These are phyloP conservation scores for Gari tellinella DNA, from an alignment of 2,888 invertebrate species.

Conservation along the genomic window DNA sequence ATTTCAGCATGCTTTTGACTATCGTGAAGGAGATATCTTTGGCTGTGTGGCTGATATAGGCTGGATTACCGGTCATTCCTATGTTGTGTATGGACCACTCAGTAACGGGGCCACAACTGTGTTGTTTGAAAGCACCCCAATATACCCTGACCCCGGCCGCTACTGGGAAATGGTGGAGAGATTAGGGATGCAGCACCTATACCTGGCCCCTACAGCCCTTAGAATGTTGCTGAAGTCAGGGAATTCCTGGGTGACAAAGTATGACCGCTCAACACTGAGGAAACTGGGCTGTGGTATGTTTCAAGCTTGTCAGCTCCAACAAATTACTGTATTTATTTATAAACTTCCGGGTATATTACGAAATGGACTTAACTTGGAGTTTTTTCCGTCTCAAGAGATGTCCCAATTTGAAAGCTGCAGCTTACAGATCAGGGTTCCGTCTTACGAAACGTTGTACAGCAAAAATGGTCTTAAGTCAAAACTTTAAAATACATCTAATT, in stretches of 20 bases:
- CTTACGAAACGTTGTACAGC: too few species aligned
- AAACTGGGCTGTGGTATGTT: slow-evolving; percentile 72
- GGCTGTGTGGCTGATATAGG: slow-evolving; percentile 86
- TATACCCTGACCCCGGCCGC: slow-evolving; percentile 85
- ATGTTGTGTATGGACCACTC: slow-evolving; percentile 86
- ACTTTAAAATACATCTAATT: too few species aligned
- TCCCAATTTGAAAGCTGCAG: too few species aligned
- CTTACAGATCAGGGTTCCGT: too few species aligned
- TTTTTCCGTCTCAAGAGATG: too few species aligned
- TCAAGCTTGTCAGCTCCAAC: too few species aligned
- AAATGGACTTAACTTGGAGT: too few species aligned
- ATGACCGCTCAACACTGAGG: slow-evolving; percentile 85
- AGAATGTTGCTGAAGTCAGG: slow-evolving; percentile 85
- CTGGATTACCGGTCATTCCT: slow-evolving; percentile 85
- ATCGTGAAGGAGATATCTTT: slow-evolving; percentile 84
- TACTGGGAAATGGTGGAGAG: slow-evolving; percentile 86
- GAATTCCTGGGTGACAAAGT: slow-evolving; percentile 83
- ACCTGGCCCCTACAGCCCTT: slow-evolving; percentile 86
- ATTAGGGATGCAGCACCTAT: slow-evolving; percentile 85
- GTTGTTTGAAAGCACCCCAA: slow-evolving; percentile 86
- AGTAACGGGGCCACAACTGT: slow-evolving; percentile 85
- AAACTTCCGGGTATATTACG: too few species aligned
- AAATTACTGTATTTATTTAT: too few species aligned
- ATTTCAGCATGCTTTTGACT: slow-evolving; percentile 86
- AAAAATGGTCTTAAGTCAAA: too few species aligned